Evolutionary conservation across 1,140 invertebrate genomes (phyloP).

Genomic region (Bemisia tabaci): DNA sequence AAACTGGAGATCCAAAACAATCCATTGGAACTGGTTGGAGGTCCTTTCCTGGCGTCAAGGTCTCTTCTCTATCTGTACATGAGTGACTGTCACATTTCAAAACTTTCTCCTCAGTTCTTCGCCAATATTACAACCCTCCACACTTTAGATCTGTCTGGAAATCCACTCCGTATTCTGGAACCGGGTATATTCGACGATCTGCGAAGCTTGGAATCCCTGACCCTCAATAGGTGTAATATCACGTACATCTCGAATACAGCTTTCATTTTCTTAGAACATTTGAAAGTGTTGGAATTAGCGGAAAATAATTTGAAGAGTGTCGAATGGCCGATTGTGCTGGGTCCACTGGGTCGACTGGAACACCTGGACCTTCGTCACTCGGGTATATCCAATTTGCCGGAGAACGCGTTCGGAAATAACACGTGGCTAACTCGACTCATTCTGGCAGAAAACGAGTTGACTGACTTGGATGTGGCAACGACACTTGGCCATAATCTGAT

Average conservation of each 20-base stretch:
- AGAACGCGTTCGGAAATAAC: constrained; percentile 48
- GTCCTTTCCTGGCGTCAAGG: constrained; percentile 46
- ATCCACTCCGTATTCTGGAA: constrained; percentile 42
- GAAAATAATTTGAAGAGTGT: constrained; percentile 41
- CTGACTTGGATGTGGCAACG: constrained; percentile 44
- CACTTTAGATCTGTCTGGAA: constrained; percentile 51
- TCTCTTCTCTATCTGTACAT: constrained; percentile 51
- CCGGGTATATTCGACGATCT: constrained; percentile 44
- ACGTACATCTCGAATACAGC: constrained; percentile 39
- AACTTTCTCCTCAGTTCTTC: constrained; percentile 47
- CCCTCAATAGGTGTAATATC: constrained; percentile 48
- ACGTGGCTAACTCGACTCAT: constrained; percentile 47
- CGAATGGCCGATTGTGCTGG: constrained; percentile 44
- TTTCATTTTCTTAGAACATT: constrained; percentile 40
- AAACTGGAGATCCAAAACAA: constrained; percentile 55
- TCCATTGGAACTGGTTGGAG: constrained; percentile 42
- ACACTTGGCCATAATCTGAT: constrained; percentile 49
- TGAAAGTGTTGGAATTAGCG: constrained; percentile 47
- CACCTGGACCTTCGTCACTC: constrained; percentile 47
- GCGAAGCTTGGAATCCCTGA: constrained; percentile 45
- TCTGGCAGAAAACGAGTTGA: constrained; percentile 48
- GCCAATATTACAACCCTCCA: constrained; percentile 47
- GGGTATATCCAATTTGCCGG: constrained; percentile 42
- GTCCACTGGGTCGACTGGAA: constrained; percentile 42
- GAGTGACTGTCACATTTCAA: constrained; percentile 43